Evolutionary conservation across 2,888 invertebrate genomes (phyloP).

Genomic region (Drosophila kanekoi): DNA sequence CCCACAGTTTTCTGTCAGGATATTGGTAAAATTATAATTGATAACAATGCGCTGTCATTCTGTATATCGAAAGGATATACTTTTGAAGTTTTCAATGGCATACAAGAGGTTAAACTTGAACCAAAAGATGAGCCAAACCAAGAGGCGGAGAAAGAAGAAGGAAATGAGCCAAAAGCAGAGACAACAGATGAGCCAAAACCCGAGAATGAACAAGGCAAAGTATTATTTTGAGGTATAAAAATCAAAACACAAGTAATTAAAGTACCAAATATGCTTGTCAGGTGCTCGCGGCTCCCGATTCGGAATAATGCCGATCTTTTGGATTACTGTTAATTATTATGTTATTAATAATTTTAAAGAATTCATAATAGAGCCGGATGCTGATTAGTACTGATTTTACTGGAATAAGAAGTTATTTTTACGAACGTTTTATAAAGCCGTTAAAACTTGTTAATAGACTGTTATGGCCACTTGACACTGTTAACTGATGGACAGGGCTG

Average conservation of each 20-base stretch:
- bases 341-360: too few relatives aligned
- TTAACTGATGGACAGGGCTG: neutral
- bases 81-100: constrained; percentile 28
- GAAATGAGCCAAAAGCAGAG: too few relatives aligned
- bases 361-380: too few relatives aligned
- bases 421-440: too few relatives aligned
- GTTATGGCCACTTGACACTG: neutral
- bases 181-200: too few relatives aligned
- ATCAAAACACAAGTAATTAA: neutral
- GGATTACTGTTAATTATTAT: neutral
- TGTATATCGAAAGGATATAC: constrained; percentile 33
- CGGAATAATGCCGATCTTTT: neutral
- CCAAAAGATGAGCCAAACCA: too few relatives aligned
- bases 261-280: neutral
- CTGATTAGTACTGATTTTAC: too few relatives aligned
- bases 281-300: neutral
- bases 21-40: constrained; percentile 21
- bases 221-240: neutral
- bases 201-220: neutral
- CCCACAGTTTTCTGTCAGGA: constrained; percentile 27
- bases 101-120: neutral
- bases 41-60: constrained; percentile 21
- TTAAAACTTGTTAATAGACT: neutral
- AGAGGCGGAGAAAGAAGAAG: too few relatives aligned
- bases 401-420: too few relatives aligned